Base-by-base conservation (phyloP, 2,113 vertebrate species). In the Larimichthys polyactis region DNA sequence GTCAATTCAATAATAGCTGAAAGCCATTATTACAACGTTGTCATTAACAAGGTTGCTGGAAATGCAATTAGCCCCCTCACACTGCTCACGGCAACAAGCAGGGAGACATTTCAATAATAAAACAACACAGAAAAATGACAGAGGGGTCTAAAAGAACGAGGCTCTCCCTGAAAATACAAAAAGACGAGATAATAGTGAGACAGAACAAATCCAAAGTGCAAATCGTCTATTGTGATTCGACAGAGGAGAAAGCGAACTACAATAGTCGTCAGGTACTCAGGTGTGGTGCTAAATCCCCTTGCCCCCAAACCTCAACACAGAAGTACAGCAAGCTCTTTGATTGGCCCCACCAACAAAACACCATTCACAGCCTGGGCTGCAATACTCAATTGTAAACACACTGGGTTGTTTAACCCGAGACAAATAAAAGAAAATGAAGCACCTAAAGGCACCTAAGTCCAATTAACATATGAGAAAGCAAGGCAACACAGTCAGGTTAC, bases 21-120 rank as follows among this genome's bases (percentile, higher is more conserved):
- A 89, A 94, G 87, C 90, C 92, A 84, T 85, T 84, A 84, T 85
- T 84, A 90, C 87, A 91, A 75, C 81, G 81, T 87, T 87, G 71
- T 88, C 24, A 92, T 94, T 93, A 84, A 89, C 85, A 86, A 86
- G 92, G 86, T 93, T 4, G 22, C 83, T 81, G 86, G 90, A 92
- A 93, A 91, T 92, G 87, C 90, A 91, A 92, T 94, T 94, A 94
- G 91, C 71, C 79, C 88, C 81, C 84, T 82, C 85, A 84, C 78
- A 88, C 86, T 82, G 89, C 89, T 90, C 55, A 81, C 14, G 60
- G 88, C 71, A 78, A 85, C 60, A 59, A 79, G 84, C 89, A 89
- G 49, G 32, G 71, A 79, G 24, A 90, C 12, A 78, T 81, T 87
- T 81, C 87, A 87, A 66, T 71, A 22, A 55, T 78, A 59, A 79